Conservation (phyloP, 2,888 invertebrate genomes). For the Aporophyla nigra region DNA sequence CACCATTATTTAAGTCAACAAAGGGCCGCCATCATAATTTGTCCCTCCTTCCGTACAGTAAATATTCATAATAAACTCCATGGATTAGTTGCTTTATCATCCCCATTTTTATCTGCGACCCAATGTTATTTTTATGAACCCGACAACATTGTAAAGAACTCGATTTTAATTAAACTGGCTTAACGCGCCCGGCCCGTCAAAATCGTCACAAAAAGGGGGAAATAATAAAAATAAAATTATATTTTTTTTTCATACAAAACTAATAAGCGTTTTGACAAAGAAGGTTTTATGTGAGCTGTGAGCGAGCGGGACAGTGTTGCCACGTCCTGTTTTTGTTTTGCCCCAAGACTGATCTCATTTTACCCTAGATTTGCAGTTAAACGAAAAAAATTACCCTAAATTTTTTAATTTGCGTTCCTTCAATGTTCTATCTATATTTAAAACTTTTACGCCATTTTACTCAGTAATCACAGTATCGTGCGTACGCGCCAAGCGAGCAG, state of each 20-base stretch:
- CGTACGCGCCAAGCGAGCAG: too few species aligned
- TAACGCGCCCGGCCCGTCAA: slow-evolving; percentile 74
- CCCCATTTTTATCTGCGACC: slow-evolving; percentile 66
- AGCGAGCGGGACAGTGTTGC: slow-evolving; percentile 77
- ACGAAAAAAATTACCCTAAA: too few species aligned
- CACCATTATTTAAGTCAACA: slow-evolving; percentile 86
- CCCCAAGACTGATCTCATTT: too few species aligned
- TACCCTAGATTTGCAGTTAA: too few species aligned
- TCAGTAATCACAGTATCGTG: too few species aligned
- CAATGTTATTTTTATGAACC: slow-evolving; percentile 88
- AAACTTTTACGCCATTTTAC: too few species aligned
- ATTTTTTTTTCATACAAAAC: slow-evolving; percentile 70
- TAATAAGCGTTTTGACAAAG: slow-evolving; percentile 83
- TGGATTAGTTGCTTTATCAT: slow-evolving; percentile 62
- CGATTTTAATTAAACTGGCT: slow-evolving; percentile 88
- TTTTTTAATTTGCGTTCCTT: too few species aligned
- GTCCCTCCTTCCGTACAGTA: slow-evolving; percentile 77
- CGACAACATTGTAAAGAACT: slow-evolving; percentile 75
- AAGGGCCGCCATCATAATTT: slow-evolving; percentile 78
- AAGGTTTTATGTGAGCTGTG: slow-evolving; percentile 80
- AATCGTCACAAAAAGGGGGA: slow-evolving; percentile 67
- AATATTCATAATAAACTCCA: slow-evolving; percentile 76
- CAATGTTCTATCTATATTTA: too few species aligned
- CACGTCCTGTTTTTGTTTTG: too few species aligned
- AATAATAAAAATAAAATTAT: slow-evolving; percentile 67